Evolutionary conservation across 2,113 vertebrate genomes (phyloP).

Genomic region (Sapajus apella): DNA sequence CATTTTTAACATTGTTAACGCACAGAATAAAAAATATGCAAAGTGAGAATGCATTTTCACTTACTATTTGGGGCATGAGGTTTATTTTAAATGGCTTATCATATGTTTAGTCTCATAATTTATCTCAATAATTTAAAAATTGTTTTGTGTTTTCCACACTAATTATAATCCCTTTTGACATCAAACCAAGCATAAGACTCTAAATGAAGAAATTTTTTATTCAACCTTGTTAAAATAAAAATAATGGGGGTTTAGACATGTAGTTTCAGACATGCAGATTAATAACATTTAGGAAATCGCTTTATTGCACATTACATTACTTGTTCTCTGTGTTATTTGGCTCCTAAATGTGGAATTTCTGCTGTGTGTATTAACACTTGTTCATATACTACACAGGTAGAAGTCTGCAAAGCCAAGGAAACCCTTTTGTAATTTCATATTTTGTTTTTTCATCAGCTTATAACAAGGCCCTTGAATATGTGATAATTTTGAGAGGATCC

Average conservation of each 20-base stretch:
- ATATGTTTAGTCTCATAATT: conserved; percentile 35
- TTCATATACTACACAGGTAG: background rate
- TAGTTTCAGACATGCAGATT: background rate
- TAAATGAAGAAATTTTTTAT: conserved; percentile 44
- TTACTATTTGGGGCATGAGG: background rate
- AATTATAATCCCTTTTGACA: conserved; percentile 21
- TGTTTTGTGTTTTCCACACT: background rate
- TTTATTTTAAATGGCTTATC: conserved; percentile 35
- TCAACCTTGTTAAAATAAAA: conserved; percentile 38
- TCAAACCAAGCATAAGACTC: fast-evolving
- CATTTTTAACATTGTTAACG: conserved; percentile 38
- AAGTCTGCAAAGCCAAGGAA: background rate
- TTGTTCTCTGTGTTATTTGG: background rate
- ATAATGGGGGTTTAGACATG: background rate
- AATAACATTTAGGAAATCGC: background rate
- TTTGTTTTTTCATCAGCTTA: background rate
- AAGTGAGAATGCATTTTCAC: background rate
- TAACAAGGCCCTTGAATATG: background rate
- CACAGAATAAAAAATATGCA: background rate
- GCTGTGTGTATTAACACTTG: background rate
- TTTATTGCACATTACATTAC: background rate
- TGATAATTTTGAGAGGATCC: background rate
- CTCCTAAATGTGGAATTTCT: background rate
- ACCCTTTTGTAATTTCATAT: background rate
- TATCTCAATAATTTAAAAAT: background rate